Evolutionary conservation across 1,140 invertebrate genomes (phyloP).

Genomic region (Calephelis virginiensis): DNA sequence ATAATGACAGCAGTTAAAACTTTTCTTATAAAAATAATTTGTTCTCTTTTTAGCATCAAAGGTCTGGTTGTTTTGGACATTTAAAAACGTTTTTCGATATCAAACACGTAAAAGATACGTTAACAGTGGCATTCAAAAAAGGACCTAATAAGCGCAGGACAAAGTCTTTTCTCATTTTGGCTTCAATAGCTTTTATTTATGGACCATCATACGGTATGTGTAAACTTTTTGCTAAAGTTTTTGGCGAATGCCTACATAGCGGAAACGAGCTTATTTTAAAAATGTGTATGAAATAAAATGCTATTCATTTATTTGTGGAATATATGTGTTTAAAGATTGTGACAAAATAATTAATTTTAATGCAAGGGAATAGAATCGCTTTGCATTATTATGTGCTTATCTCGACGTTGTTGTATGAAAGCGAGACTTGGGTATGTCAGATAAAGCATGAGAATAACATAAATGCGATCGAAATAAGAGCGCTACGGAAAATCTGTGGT

Average conservation of each 20-base stretch:
- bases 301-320: too few species aligned
- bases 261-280: neutral
- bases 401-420: too few species aligned
- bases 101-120: constrained; percentile 67
- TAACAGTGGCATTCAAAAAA: constrained; percentile 68
- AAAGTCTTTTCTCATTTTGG: constrained; percentile 58
- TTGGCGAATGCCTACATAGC: constrained; percentile 15
- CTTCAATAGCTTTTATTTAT: constrained; percentile 62
- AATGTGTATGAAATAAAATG: too few species aligned
- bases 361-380: too few species aligned
- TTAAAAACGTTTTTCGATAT: constrained; percentile 71
- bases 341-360: too few species aligned
- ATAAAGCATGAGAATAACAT: too few species aligned
- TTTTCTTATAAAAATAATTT: neutral
- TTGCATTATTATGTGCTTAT: too few species aligned
- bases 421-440: too few species aligned
- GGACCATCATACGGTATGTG: constrained; percentile 80
- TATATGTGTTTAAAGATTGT: too few species aligned
- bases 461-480: too few species aligned
- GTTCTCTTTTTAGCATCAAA: constrained; percentile 44
- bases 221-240: constrained; percentile 21
- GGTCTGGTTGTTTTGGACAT: constrained; percentile 39
- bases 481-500: too few species aligned
- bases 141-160: constrained; percentile 59
- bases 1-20: neutral